Base-by-base conservation (phyloP, 2,797 vertebrate species). In the Galaxias olidus region DNA sequence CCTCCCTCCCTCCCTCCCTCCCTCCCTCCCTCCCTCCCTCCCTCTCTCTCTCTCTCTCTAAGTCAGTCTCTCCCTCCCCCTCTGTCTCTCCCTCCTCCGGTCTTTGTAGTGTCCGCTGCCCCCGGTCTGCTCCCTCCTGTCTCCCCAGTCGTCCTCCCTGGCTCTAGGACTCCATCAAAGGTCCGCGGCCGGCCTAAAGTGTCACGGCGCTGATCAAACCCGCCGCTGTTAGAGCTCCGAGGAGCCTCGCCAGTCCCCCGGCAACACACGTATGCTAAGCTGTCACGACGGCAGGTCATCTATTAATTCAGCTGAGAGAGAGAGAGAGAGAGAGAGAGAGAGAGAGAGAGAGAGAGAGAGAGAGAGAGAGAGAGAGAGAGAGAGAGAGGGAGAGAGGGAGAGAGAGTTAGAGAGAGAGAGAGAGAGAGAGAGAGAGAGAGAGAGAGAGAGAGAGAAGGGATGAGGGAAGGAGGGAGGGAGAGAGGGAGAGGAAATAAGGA, bases 161-260 rank as follows among this genome's bases (percentile, higher is more conserved):
- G 3, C 30, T 30, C 30, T 30, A 3, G 30, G 30, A 71, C 79
- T 76, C 74, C 77, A 78, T 86, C 74, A 81, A 83, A 83, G 74
- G 59, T 4, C 44, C 10, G 49, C 63, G 43, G 61, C 6, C 3
- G 72, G 66, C 69, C 74, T 75, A 71, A 80, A 72, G 70, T 80
- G 76, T 81, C 75, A 82, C 77, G 58, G 69, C 50, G 52, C 61
- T 80, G 75, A 84, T 85, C 75, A 85, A 84, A 76, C 83, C 78
- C 68, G 70, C 6, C 61, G 68, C 69, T 65, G 71, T 71, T 74
- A 68, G 66, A 77, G 76, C 76, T 72, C 75, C 69, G 70, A 51
- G 63, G 58, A n/a, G n/a, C n/a, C 80, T 73, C 41, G 53, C 59
- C 64, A 64, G 59, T 58, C 60, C 73, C 64, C 69, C 61, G 56